Evolutionary conservation across 2,797 vertebrate species (phyloP).

Genomic region (Heteromormyrus szaboi): DNA sequence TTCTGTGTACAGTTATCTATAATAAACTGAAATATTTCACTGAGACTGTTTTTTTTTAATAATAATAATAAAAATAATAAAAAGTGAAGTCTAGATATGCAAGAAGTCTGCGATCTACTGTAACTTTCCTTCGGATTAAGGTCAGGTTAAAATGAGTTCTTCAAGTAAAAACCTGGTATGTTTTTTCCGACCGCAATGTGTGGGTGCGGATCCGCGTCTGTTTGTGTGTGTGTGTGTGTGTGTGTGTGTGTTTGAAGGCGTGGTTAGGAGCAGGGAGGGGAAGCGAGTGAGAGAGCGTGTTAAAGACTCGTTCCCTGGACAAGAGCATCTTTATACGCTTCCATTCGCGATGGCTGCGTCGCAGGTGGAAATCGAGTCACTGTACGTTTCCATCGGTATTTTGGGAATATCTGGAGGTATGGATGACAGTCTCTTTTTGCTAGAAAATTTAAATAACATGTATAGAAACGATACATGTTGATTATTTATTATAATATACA

Average conservation of each 20-base stretch:
- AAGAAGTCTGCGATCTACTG: background rate
- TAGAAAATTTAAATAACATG: background rate
- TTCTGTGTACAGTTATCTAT: background rate
- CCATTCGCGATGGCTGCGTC: conserved; percentile 41
- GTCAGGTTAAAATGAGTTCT: background rate
- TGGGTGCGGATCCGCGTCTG: background rate
- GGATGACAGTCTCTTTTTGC: conserved; percentile 18
- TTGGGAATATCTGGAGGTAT: conserved; percentile 68
- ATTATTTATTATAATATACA: background rate
- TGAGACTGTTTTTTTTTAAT: background rate
- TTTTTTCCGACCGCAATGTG: background rate
- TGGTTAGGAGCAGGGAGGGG: background rate
- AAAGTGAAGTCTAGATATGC: background rate
- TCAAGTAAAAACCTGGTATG: background rate
- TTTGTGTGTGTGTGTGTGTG: background rate
- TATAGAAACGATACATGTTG: background rate
- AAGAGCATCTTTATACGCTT: background rate
- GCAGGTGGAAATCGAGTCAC: conserved; percentile 33
- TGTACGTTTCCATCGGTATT: conserved; percentile 63
- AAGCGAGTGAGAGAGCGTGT: background rate
- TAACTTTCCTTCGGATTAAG: background rate
- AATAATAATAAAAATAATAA: background rate
- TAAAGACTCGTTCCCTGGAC: background rate
- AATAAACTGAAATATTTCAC: background rate
- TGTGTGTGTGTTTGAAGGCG: background rate